These are phyloP conservation scores for Clytia hemisphaerica DNA, from an alignment of 30 jellyfish, hydroid and myxozoan genomes.

Conservation along the genomic window DNA sequence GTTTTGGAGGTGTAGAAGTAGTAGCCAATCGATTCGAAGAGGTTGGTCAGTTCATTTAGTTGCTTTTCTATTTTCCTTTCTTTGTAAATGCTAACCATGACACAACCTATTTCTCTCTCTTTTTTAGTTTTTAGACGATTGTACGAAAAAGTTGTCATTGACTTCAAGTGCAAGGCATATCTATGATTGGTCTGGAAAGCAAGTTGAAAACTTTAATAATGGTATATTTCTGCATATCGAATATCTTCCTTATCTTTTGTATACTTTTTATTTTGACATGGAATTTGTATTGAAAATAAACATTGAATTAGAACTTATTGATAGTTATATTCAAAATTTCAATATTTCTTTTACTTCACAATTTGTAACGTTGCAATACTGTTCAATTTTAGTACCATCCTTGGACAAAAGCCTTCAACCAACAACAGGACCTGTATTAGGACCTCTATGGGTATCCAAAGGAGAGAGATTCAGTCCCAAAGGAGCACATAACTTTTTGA, in stretches of 20 bases:
- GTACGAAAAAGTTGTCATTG: constrained; percentile 56
- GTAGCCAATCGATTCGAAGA: constrained; percentile 55
- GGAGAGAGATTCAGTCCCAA: constrained; percentile 81
- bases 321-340: too few species aligned
- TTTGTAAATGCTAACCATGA: neutral
- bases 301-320: too few species aligned
- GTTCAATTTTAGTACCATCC: constrained; percentile 33
- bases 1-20: constrained; percentile 67
- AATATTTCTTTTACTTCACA: too few species aligned
- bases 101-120: neutral
- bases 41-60: constrained; percentile 18
- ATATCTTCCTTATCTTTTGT: too few species aligned
- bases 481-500: constrained; percentile 51
- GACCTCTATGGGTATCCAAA: constrained; percentile 84
- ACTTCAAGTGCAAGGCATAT: constrained; percentile 46
- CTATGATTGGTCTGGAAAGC: constrained; percentile 54
- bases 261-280: neutral
- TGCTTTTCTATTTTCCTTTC: neutral
- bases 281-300: neutral
- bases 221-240: too few species aligned
- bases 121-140: constrained; percentile 45
- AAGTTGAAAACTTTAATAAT: constrained; percentile 36
- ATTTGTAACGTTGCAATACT: too few species aligned
- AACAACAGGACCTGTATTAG: constrained; percentile 36
- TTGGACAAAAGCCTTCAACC: constrained; percentile 38